Evolutionary conservation across 2,113 vertebrate species (phyloP).

Genomic region (Alethe castanea): DNA sequence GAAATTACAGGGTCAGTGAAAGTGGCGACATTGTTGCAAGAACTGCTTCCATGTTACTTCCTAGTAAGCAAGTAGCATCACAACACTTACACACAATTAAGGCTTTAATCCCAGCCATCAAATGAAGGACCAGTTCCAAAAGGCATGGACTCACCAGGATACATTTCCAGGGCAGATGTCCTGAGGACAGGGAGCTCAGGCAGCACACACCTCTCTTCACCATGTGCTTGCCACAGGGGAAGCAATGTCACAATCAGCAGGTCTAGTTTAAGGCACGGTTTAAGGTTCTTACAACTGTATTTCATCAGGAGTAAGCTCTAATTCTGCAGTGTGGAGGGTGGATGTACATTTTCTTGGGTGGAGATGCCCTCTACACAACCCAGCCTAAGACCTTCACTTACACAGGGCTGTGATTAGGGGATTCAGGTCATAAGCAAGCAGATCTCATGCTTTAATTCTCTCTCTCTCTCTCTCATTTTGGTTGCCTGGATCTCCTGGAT

Average conservation of each 20-base stretch:
- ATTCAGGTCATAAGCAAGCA: conserved; percentile 54
- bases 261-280: not conserved
- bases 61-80: not conserved
- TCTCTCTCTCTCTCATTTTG: not conserved
- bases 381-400: conserved; percentile 30
- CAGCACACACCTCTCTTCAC: not conserved
- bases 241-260: not conserved
- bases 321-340: fast-evolving
- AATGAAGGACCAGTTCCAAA: not conserved
- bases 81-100: not conserved
- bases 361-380: conserved; percentile 24
- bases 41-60: not conserved
- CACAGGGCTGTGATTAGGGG: not conserved
- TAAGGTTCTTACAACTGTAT: not conserved
- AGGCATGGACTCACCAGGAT: not conserved
- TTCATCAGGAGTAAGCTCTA: not conserved
- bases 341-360: not conserved
- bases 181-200: not conserved
- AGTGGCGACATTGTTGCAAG: not conserved
- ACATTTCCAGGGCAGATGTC: not conserved
- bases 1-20: not conserved
- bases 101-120: not conserved
- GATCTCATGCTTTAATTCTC: conserved; percentile 5
- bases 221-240: fast-evolving
- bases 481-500: not conserved